Conservation (phyloP, 30 jellyfish, hydroid and myxozoan genomes). For the Phacellophora camtschatica region DNA sequence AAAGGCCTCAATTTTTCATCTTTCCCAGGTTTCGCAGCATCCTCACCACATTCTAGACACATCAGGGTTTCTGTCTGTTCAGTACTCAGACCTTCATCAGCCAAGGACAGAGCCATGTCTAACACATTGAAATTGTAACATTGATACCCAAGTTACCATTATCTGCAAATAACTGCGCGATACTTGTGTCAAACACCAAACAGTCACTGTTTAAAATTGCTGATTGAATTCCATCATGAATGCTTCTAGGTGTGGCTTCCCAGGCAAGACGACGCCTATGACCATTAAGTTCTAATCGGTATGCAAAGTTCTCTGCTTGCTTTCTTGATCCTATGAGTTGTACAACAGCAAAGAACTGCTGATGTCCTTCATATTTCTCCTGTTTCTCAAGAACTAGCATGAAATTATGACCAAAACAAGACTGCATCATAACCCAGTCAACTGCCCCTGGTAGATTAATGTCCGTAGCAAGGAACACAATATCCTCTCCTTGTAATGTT, state of each 20-base stretch:
- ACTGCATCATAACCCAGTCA: slow-evolving; percentile 99
- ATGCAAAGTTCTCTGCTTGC: slow-evolving; percentile 98
- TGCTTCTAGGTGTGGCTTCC: slow-evolving; percentile 99
- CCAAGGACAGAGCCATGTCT: too few species aligned
- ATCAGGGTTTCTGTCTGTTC: too few species aligned
- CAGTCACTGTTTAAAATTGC: slow-evolving; percentile 97
- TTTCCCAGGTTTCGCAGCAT: too few species aligned
- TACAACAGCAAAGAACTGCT: slow-evolving; percentile 97
- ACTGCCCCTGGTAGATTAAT: slow-evolving; percentile 98
- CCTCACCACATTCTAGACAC: too few species aligned
- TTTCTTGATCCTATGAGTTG: slow-evolving; percentile 93
- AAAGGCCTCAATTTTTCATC: too few species aligned
- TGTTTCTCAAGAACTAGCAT: slow-evolving; percentile 96
- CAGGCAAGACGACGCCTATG: slow-evolving; percentile 97
- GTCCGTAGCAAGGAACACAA: slow-evolving; percentile 96
- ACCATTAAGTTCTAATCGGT: slow-evolving; percentile 94
- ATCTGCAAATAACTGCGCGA: slow-evolving; percentile 96
- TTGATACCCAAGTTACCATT: slow-evolving; percentile 94
- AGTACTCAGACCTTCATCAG: too few species aligned
- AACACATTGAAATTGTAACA: slow-evolving; percentile 94
- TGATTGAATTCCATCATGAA: slow-evolving; percentile 95
- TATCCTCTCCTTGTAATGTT: slow-evolving; percentile 97
- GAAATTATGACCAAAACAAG: slow-evolving; percentile 97
- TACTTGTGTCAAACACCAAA: slow-evolving; percentile 95
- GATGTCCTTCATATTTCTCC: slow-evolving; percentile 97